A percentile compares a stretch with the other conserved stretches of the same genome.
Conservation (phyloP, 2,113 vertebrate genomes). For the Cololabis saira region DNA sequence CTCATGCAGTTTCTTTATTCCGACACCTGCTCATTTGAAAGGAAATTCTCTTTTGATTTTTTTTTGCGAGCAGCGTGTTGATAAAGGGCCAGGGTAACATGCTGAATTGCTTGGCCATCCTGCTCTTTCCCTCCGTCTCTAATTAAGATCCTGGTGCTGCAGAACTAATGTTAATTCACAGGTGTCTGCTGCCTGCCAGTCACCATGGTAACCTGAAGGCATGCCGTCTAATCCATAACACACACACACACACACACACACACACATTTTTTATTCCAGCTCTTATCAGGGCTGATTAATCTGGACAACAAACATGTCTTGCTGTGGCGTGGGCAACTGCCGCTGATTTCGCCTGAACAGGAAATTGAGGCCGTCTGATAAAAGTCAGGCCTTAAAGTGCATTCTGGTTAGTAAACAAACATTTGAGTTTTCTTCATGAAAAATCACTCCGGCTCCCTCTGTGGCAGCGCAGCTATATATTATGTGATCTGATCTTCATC, state of each 20-base stretch:
- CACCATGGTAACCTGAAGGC: constrained; percentile 80
- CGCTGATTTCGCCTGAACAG: constrained; percentile 45
- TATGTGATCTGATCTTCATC: neutral
- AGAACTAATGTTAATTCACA: constrained; percentile 82
- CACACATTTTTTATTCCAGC: constrained; percentile 14
- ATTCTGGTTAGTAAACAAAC: constrained; percentile 41
- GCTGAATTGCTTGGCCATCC: constrained; percentile 36
- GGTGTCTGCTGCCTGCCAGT: constrained; percentile 79
- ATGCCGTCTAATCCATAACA: constrained; percentile 68
- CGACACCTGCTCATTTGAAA: constrained; percentile 78
- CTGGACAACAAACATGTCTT: constrained; percentile 65
- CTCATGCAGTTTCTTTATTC: constrained; percentile 7
- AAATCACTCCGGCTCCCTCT: constrained; percentile 23
- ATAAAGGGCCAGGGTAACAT: constrained; percentile 59
- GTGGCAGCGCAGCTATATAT: neutral
- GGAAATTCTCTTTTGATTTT: constrained; percentile 70
- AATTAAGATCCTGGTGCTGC: constrained; percentile 79
- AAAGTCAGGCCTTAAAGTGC: constrained; percentile 51
- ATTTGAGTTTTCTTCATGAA: constrained; percentile 37
- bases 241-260: constrained; percentile 17
- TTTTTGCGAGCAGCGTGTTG: constrained; percentile 70
- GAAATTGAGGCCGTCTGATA: constrained; percentile 46
- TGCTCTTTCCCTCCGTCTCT: constrained; percentile 58
- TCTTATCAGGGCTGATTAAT: constrained; percentile 76
- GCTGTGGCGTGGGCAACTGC: constrained; percentile 22